Percentiles rank a stretch among this genome's conserved stretches.
Conservation (phyloP, 37 sponge, comb jelly and placozoan species). For the Agelas oroides region DNA sequence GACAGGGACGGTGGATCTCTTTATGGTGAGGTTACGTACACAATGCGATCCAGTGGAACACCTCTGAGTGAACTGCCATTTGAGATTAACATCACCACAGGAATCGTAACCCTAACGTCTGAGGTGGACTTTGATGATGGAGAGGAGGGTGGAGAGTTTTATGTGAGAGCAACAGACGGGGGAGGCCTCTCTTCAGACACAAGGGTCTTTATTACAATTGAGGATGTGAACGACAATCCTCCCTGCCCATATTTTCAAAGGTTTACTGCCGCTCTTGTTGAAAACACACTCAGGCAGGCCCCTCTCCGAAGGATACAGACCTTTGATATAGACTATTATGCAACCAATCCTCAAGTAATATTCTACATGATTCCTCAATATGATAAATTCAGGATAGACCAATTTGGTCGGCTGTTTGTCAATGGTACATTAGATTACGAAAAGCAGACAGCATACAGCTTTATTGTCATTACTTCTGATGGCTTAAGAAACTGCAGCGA, state of each 20-base stretch:
- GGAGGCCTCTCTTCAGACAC: conserved; percentile 18
- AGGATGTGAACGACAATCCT: conserved; percentile 77
- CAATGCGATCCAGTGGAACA: neutral
- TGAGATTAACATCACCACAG: conserved; percentile 30
- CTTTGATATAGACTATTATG: conserved; percentile 23
- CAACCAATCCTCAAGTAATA: conserved; percentile 18
- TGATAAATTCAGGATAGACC: conserved; percentile 27
- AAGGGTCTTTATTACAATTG: conserved; percentile 36
- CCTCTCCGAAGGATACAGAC: conserved; percentile 27
- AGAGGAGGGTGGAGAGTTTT: conserved; percentile 41
- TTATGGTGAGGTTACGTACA: conserved; percentile 30
- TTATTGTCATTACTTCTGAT: conserved; percentile 55
- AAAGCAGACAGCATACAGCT: conserved; percentile 27
- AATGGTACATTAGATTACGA: conserved; percentile 57
- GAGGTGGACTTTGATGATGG: conserved; percentile 51
- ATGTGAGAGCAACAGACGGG: conserved; percentile 47
- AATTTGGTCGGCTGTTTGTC: conserved; percentile 28
- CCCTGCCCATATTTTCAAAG: conserved; percentile 31
- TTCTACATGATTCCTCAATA: conserved; percentile 43
- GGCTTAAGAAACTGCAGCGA: conserved; percentile 38
- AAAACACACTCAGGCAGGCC: neutral
- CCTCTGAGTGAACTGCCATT: conserved; percentile 25
- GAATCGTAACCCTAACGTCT: conserved; percentile 12
- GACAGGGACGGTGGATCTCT: conserved; percentile 55
- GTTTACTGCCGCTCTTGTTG: conserved; percentile 16